A percentile compares a stretch with the other conserved stretches of the same genome.
Evolutionary conservation across 53 echinoderm and acorn worm species (phyloP).

Genomic region (Apostichopus leukothele): DNA sequence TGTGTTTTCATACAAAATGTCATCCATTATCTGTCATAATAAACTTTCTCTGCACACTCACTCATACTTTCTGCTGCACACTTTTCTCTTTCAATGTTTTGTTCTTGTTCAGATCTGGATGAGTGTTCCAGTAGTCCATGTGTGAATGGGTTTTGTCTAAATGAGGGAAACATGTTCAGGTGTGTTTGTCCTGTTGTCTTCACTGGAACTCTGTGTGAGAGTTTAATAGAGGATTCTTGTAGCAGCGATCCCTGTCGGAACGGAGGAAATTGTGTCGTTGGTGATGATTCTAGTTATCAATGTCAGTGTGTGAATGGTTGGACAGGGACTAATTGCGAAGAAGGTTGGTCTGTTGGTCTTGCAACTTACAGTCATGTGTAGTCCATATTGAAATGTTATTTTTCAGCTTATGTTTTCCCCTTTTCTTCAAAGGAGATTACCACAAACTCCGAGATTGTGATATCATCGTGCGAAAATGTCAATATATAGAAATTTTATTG

Average conservation of each 20-base stretch:
- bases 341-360: constrained; percentile 37
- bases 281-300: not conserved
- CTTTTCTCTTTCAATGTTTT: not conserved
- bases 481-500: no score
- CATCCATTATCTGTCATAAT: no score
- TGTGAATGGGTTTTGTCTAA: constrained; percentile 45
- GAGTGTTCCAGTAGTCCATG: constrained; percentile 63
- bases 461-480: no score
- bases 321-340: constrained; percentile 46
- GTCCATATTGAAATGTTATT: not conserved
- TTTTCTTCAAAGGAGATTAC: not conserved
- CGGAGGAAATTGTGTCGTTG: constrained; percentile 54
- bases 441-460: not conserved
- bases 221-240: constrained; percentile 22
- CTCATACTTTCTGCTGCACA: no score
- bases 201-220: constrained; percentile 40
- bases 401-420: not conserved
- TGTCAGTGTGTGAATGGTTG: constrained; percentile 34
- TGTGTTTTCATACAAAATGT: no score
- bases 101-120: constrained; percentile 55
- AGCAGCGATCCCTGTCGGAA: constrained; percentile 56
- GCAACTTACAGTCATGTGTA: not conserved
- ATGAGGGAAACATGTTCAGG: constrained; percentile 36
- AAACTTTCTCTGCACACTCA: no score
- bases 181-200: constrained; percentile 61